Evolutionary conservation across 2,113 vertebrate species (phyloP), one percentile per base, ranked within the genome.

Genomic region (Xenopus laevis): DNA sequence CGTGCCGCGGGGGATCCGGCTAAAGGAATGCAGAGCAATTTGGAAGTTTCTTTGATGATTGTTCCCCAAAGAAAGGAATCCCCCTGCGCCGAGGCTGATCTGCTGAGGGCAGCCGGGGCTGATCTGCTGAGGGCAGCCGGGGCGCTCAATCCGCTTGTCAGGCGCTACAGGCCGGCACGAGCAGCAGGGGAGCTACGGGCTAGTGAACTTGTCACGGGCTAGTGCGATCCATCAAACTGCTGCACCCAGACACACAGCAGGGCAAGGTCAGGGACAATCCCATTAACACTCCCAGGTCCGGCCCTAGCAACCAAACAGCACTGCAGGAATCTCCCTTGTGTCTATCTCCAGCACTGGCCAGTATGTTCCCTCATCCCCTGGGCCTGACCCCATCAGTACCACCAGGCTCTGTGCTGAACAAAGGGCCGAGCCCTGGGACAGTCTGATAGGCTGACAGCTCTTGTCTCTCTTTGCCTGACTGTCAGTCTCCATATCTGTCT

Each of bases 171-270:
- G 76, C 69, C 65, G 77, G 71, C 62, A 33, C 44, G 68, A 77
- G 50, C 83, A 73, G 83, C 79, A 72, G 79, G 84, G 82, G 79
- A 84, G 79, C 81, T 72, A 79, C 79, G 79, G 80, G 59, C 10
- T 65, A 72, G n/a, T 84, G 87, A 86, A 89, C 84, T 87, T 86
- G 84, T 82, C 85, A 78, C 82, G 73, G 71, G 79, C 72, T 73
- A 78, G 78, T 78, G 61, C 77, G 72, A 84, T 86, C 85, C 78
- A 87, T 88, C 87, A 84, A 9, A 55, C 64, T 27, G 23, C 23
- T 73, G 79, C 82, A 83, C 85, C 55, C 85, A 78, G 83, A 75
- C 82, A 73, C 60, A 66, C 63, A 62, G 70, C 65, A 68, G 84
- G 85, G 83, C 88, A 85, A 89, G 84, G 82, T 87, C 83, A 89